These are phyloP conservation scores for Turnix velox DNA, from an alignment of 2,113 vertebrate species.

Conservation along the genomic window DNA sequence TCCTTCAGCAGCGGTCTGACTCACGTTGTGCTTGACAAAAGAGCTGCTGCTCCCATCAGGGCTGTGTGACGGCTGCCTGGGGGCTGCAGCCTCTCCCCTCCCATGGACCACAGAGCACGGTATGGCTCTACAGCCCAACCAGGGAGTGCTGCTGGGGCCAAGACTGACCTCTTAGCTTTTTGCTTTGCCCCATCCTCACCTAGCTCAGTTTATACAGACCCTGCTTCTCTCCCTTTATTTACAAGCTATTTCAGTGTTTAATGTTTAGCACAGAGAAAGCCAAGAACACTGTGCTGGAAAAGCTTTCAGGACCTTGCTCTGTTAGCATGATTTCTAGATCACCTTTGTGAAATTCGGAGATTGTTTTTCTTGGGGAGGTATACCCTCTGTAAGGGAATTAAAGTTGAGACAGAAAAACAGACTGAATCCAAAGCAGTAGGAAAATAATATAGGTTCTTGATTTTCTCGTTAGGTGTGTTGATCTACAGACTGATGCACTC, in stretches of 20 bases:
- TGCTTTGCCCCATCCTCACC: not conserved
- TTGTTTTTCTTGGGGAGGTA: not conserved
- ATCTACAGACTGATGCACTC: not conserved
- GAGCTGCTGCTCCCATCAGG: not conserved
- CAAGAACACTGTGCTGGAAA: not conserved
- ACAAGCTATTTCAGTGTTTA: not conserved
- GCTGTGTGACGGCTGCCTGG: not conserved
- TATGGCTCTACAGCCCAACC: not conserved
- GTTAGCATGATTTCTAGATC: not conserved
- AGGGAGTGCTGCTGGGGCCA: not conserved
- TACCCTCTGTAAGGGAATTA: not conserved
- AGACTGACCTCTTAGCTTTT: not conserved
- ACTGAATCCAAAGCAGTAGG: not conserved
- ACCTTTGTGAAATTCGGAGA: not conserved
- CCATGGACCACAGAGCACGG: rapidly evolving
- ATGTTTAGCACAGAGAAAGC: not conserved
- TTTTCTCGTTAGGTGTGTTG: not conserved
- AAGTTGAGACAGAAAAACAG: not conserved
- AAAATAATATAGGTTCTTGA: not conserved
- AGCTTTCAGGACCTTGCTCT: not conserved
- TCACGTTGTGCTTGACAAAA: not conserved
- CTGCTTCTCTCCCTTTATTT: not conserved
- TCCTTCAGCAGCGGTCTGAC: constrained; percentile 31
- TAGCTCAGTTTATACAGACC: not conserved
- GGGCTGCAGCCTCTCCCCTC: not conserved